Evolutionary conservation across 2,113 vertebrate species (phyloP).

Genomic region (Brachyhypopomus gauderio): DNA sequence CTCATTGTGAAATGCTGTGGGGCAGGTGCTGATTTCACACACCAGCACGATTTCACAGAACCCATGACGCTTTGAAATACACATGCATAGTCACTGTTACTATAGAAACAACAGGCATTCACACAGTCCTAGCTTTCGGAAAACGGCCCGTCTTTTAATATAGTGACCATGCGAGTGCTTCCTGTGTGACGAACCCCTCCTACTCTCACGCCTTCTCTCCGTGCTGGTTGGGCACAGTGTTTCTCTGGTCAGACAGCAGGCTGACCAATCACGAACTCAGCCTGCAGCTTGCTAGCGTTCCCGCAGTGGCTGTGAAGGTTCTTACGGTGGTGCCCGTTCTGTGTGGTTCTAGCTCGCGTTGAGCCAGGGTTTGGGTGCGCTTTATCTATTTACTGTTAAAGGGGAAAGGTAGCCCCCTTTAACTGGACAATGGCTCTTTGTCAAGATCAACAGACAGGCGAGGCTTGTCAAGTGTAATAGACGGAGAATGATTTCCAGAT

Average conservation of each 20-base stretch:
- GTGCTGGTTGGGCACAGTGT: conserved; percentile 1
- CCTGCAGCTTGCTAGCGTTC: background rate
- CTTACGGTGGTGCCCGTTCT: background rate
- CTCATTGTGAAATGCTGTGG: background rate
- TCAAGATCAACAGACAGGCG: conserved; percentile 56
- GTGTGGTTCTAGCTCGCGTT: conserved; percentile 7
- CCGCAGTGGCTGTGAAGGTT: background rate
- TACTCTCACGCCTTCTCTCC: background rate
- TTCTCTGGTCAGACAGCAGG: conserved; percentile 12
- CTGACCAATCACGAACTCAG: background rate
- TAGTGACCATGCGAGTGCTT: too few species aligned
- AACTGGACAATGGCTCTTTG: conserved; percentile 54
- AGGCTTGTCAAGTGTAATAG: conserved; percentile 49
- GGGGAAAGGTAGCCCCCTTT: conserved; percentile 41
- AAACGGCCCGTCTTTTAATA: background rate
- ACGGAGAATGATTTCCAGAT: conserved; percentile 59
- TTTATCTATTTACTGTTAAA: conserved; percentile 38
- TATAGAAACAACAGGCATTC: background rate
- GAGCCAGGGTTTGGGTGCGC: conserved; percentile 7
- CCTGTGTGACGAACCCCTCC: background rate
- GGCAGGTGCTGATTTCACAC: background rate
- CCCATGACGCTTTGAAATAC: background rate
- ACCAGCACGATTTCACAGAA: background rate
- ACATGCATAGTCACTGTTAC: background rate
- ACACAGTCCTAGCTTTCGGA: background rate